These are phyloP conservation scores for Eupithecia dodoneata DNA, from an alignment of 2,888 invertebrate species.

Conservation along the genomic window DNA sequence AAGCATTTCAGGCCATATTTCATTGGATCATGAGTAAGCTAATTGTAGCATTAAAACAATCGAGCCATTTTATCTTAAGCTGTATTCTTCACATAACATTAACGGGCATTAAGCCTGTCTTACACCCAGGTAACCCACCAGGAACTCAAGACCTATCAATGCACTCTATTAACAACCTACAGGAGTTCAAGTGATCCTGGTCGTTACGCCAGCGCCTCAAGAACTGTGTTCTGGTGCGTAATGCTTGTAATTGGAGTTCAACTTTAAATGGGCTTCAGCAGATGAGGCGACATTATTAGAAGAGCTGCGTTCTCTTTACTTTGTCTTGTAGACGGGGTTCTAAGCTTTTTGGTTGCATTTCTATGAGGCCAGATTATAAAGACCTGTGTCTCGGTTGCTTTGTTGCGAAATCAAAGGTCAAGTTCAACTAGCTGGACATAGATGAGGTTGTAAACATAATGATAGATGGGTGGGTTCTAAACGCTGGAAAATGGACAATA, in stretches of 20 bases:
- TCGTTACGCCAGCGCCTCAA: not conserved
- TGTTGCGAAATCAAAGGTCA: not conserved
- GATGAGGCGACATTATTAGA: not conserved
- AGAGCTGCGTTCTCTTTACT: not conserved
- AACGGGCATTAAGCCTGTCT: constrained; percentile 9
- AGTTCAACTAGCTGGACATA: not conserved
- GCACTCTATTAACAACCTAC: not conserved
- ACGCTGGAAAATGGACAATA: constrained; percentile 13
- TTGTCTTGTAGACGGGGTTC: not conserved
- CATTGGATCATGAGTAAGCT: constrained; percentile 12
- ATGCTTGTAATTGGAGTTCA: constrained; percentile 12
- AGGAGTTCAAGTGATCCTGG: not conserved
- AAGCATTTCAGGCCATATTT: not conserved
- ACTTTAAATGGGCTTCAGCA: not conserved
- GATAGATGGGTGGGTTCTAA: constrained; percentile 16
- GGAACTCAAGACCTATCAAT: not conserved
- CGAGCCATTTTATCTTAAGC: constrained; percentile 8
- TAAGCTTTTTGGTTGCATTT: not conserved
- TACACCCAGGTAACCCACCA: constrained; percentile 12
- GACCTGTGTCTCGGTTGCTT: not conserved
- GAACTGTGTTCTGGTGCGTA: constrained; percentile 9
- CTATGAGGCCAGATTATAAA: not conserved
- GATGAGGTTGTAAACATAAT: constrained; percentile 23
- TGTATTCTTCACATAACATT: constrained; percentile 12
- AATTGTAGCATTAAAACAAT: constrained; percentile 10